These are phyloP conservation scores for Brachyistius frenatus DNA, from an alignment of 2,113 vertebrate species.

Conservation along the genomic window DNA sequence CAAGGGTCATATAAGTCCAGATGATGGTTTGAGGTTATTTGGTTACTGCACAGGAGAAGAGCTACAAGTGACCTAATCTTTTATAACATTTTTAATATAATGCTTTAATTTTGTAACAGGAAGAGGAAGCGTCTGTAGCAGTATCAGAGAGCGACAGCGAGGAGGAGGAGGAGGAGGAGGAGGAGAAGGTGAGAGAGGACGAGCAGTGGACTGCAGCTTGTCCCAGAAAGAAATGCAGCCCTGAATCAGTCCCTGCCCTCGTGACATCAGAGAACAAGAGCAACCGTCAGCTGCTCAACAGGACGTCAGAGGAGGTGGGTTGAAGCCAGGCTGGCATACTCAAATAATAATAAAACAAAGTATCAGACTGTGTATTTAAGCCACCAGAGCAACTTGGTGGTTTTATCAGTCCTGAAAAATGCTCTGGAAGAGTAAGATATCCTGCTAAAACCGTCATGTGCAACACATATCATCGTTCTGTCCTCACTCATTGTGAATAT, in stretches of 20 bases:
- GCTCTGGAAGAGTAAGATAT: neutral
- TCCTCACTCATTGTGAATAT: too few relatives aligned
- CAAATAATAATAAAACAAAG: neutral
- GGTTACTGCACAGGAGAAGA: too few relatives aligned
- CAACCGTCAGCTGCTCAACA: neutral
- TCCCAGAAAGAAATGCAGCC: neutral
- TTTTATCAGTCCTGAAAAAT: neutral
- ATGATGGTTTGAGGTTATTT: too few relatives aligned
- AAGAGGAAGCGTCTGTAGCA: conserved; percentile 23
- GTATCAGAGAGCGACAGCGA: conserved; percentile 51
- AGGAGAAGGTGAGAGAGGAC: conserved; percentile 40
- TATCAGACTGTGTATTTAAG: neutral
- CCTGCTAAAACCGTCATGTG: neutral
- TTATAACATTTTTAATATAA: neutral
- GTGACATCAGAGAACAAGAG: neutral
- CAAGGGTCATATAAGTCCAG: too few relatives aligned
- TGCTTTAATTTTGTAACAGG: conserved; percentile 16
- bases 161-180: conserved; percentile 42
- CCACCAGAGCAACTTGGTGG: neutral
- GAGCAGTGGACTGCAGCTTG: conserved; percentile 11
- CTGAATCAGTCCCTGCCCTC: neutral
- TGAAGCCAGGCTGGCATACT: neutral
- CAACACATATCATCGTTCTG: too few relatives aligned
- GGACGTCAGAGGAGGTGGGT: conserved; percentile 63
- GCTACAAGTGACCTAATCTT: neutral